Base-by-base conservation (phyloP, 2,113 vertebrate species). In the Oxyura jamaicensis region DNA sequence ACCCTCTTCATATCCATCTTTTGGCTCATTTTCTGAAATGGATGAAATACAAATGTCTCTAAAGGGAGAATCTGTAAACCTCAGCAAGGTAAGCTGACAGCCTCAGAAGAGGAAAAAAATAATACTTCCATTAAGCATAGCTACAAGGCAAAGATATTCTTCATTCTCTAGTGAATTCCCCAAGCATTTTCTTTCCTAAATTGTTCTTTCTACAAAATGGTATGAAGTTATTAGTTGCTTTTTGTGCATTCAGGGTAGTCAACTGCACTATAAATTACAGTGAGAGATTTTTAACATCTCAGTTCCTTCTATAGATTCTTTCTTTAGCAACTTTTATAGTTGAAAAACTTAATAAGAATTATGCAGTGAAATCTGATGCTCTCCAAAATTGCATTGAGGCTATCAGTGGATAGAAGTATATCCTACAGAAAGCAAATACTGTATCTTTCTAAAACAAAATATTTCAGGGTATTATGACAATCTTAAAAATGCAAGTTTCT, bases 111-210 rank as follows among this genome's bases (percentile, higher is more conserved):
- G 80, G 80, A 90, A 88, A 65, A 86, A 88, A 20, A 53, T 88
- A 88, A 81, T 88, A 62, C 80, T 33, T 89, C 95, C 66, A 82
- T 94, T 95, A 96, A 82, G 77, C 76, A 73, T 81, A 66, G 86
- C 74, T 91, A 95, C 62, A 48, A 96, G 90, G 88, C 86, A 94
- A 65, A 94, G 41, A 81, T 76, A 71, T 4, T 95, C 58, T 84
- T 93, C 79, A n/a, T 69, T 88, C 90, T 88, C 83, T 62, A 56
- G 26, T 44, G 39, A 91, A 95, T 84, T 93, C 93, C 86, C 83
- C 14, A 6, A 84, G 17, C 25, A 21, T 41, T 59, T 86, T 77
- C 53, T 82, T 92, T 86, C 62, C 21, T 11, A 91, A 83, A 48
- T 93, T 95, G 58, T 85, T 91, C 53, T 88, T 95, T 50, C 62